Base-by-base conservation (phyloP, 2,888 invertebrate species). In the Cyrtodaria siliqua region DNA sequence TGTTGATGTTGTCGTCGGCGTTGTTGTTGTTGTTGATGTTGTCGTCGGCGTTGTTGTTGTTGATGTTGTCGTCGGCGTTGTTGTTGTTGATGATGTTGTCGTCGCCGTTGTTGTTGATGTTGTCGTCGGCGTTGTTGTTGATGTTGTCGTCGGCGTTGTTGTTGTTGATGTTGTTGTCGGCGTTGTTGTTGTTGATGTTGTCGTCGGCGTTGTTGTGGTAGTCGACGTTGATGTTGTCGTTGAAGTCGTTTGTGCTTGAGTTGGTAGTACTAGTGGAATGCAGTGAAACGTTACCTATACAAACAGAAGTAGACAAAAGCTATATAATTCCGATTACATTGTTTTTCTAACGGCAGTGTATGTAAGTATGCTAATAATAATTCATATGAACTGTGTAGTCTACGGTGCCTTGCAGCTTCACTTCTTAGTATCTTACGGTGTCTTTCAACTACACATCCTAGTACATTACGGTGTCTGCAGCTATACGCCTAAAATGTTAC, bases 281-380 rank as follows among this genome's bases (percentile, higher is more conserved):
- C 81, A 81, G 27, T 71, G 74, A 23, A 70, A 81, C 4, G 55
- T 70, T 12, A 81, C 68, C 81, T 81, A 27, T n/a, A n/a, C n/a
- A n/a, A n/a, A n/a, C n/a, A n/a, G n/a, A n/a, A n/a, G n/a, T n/a
- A n/a, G n/a, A n/a, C n/a, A n/a, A n/a, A n/a, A n/a, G n/a, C n/a
- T n/a, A n/a, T n/a, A n/a, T n/a, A n/a, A n/a, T n/a, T n/a, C n/a
- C n/a, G n/a, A n/a, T n/a, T n/a, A n/a, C n/a, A n/a, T n/a, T n/a
- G n/a, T n/a, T n/a, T n/a, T n/a, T n/a, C n/a, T n/a, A n/a, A n/a
- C n/a, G n/a, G n/a, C n/a, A n/a, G n/a, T n/a, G n/a, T n/a, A n/a
- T n/a, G n/a, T n/a, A n/a, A n/a, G n/a, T n/a, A n/a, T n/a, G n/a
- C n/a, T n/a, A n/a, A n/a, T n/a, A n/a, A n/a, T n/a, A n/a, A n/a